Conservation (phyloP, 2,888 invertebrate genomes). For the Ophion obscuratus region DNA sequence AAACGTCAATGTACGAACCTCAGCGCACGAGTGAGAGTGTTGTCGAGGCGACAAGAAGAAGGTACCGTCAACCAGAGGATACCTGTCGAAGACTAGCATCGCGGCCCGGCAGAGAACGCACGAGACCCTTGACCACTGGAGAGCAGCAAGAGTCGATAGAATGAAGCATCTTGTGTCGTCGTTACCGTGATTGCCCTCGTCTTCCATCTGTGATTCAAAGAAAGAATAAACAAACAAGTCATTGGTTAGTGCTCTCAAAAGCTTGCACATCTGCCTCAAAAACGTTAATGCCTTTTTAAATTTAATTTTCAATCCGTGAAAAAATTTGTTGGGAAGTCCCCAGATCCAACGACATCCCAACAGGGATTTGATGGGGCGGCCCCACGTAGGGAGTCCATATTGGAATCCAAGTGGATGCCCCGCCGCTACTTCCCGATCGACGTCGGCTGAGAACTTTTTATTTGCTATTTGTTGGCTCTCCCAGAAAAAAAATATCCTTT, state of each 20-base stretch:
- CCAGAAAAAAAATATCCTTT: too few species aligned
- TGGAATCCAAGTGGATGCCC: too few species aligned
- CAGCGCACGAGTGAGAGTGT: constrained; percentile 94
- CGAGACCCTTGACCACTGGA: constrained; percentile 93
- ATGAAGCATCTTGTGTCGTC: constrained; percentile 99
- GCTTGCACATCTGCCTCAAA: not conserved
- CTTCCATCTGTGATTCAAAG: constrained; percentile 92
- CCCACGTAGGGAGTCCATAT: too few species aligned
- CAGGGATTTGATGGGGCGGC: too few species aligned
- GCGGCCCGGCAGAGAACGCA: constrained; percentile 95
- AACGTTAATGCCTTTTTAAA: not conserved
- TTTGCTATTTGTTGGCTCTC: too few species aligned
- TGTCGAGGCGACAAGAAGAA: constrained; percentile 98
- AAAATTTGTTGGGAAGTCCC: too few species aligned
- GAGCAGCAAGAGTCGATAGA: constrained; percentile 95
- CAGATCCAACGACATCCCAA: too few species aligned
- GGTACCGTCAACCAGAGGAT: constrained; percentile 98
- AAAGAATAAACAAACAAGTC: not conserved
- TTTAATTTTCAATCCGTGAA: not conserved
- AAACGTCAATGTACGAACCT: constrained; percentile 86
- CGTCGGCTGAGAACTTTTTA: too few species aligned
- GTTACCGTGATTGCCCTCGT: constrained; percentile 99
- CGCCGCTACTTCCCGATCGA: too few species aligned
- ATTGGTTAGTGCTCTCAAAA: not conserved
- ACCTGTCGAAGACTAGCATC: constrained; percentile 97